Base-by-base conservation (phyloP, 1,140 invertebrate species). In the Orussus abietinus region DNA sequence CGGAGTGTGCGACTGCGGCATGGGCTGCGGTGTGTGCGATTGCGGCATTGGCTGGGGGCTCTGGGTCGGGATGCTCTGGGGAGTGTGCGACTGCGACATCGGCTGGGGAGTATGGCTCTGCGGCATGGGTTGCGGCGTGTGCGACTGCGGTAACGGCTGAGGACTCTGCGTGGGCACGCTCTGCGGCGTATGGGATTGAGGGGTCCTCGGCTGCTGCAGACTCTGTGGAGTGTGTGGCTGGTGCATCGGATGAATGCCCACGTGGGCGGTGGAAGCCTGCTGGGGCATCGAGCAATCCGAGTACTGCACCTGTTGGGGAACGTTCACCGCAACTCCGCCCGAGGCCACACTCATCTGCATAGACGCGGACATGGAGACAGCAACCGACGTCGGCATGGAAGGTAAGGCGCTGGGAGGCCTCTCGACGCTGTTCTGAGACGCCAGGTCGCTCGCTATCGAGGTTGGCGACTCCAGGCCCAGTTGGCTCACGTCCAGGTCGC, bases 401-500 rank as follows among this genome's bases (percentile, higher is more conserved):
- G 69, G 68, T 7, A 71, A 22, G 2, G 67, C 69, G 22, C 71
- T 74, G 0, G 72, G 72, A 5, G 78, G 74, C 28, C 77, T 64
- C 52, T 86, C 83, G 51, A 82, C 80, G 51, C 84, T 81, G 57
- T 84, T 85, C 33, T 86, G 85, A 10, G 83, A 84, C 2, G 85
- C 82, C 57, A 92, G 79, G 63, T 92, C 88, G 21, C 87, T 89
- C 0, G 86, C 84, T 40, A 93, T 92, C 13, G 88, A 90, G 0
- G 87, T 84, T 0, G 90, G 90, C 0, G 90, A 92, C 57, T 92
- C 89, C 36, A 93, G 69, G 3, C 85, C 87, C 15, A 92, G 64
- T 57, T 91, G 88, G 49, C 80, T 81, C 0, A 90, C 88, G 65
- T 91, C 89, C 35, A 92, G 69, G 45, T 92, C 89, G 53, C 84